phyloP scores from a whole-genome alignment of 2,888 invertebrate species.

The Gymnoscelis rufifasciata region DNA sequence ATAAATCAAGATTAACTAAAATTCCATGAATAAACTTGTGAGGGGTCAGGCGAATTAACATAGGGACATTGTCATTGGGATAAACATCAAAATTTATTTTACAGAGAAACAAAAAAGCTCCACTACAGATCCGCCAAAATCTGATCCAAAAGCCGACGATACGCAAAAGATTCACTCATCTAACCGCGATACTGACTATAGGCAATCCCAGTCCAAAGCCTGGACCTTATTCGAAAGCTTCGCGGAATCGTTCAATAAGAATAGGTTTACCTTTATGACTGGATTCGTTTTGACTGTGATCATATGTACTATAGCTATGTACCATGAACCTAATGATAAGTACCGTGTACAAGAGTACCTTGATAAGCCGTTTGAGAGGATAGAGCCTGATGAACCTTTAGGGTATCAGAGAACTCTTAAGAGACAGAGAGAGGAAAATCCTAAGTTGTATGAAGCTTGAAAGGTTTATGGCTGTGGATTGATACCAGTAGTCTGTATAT shows the following conservation, averaged over 20 bases:
- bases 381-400: conserved; percentile 42
- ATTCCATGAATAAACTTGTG: no score
- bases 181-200: conserved; percentile 56
- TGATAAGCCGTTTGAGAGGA: conserved; percentile 21
- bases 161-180: conserved; percentile 52
- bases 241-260: conserved; percentile 44
- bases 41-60: no score
- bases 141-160: conserved; percentile 20
- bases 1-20: no score
- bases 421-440: conserved; percentile 45
- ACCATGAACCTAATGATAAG: conserved; percentile 39
- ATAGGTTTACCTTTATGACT: conserved; percentile 42
- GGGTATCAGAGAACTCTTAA: conserved; percentile 53
- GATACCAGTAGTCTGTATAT: no score
- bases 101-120: conserved; percentile 54
- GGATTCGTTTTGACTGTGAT: conserved; percentile 50
- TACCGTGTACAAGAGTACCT: conserved; percentile 35
- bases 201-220: conserved; percentile 35
- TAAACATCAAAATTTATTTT: conserved; percentile 53
- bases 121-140: conserved; percentile 30
- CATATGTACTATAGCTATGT: conserved; percentile 23
- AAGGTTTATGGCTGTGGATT: neutral
- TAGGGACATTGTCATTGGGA: neutral
- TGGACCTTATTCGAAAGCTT: conserved; percentile 59
- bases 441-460: conserved; percentile 49